phyloP scores from a whole-genome alignment of 2,888 invertebrate genomes.

The Rhingia rostrata region DNA sequence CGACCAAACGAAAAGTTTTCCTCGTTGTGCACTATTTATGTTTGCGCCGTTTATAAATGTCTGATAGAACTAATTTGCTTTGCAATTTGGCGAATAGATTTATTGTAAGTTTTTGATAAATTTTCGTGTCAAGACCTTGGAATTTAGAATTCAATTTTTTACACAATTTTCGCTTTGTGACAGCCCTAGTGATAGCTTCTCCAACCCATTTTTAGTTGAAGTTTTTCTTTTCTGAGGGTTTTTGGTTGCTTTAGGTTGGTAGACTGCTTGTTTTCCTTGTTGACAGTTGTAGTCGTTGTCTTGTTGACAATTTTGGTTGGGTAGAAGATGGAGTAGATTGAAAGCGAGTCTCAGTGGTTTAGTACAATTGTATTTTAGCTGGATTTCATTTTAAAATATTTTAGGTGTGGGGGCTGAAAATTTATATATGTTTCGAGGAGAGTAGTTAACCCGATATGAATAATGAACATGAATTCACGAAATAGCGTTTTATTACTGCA shows the following conservation, averaged over 20 bases:
- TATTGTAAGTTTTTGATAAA: background rate
- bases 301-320: slow-evolving; percentile 10
- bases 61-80: slow-evolving; percentile 11
- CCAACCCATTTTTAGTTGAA: slow-evolving; percentile 44
- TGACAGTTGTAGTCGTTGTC: slow-evolving; percentile 31
- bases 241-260: slow-evolving; percentile 47
- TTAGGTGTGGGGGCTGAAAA: background rate
- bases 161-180: slow-evolving; percentile 64
- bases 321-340: background rate
- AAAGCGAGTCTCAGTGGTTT: slow-evolving; percentile 23
- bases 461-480: too few species aligned
- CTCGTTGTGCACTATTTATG: background rate
- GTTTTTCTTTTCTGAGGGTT: slow-evolving; percentile 32
- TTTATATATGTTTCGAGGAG: background rate
- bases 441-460: too few species aligned
- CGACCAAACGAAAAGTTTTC: slow-evolving; percentile 21
- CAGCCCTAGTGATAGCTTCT: slow-evolving; percentile 31
- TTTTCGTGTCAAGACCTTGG: slow-evolving; percentile 60
- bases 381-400: too few species aligned
- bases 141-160: slow-evolving; percentile 37
- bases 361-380: slow-evolving; percentile 6
- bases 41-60: background rate
- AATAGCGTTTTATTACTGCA: too few species aligned
- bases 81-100: slow-evolving; percentile 21
- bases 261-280: slow-evolving; percentile 51